phyloP scores from a whole-genome alignment of 2,113 vertebrate species.

The Heterotilapia buettikoferi region DNA sequence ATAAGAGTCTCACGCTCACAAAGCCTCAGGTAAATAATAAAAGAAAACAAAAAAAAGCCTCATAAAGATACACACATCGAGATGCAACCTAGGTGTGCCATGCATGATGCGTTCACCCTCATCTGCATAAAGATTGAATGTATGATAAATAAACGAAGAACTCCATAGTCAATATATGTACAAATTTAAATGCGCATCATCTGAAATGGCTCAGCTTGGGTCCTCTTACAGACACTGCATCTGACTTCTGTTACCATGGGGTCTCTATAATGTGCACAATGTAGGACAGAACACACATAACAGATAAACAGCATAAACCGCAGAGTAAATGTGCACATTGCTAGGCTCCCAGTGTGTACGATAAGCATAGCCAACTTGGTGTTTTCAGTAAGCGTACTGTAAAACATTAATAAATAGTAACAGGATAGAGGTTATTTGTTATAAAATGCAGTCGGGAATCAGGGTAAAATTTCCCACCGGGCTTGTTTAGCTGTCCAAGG shows the following conservation, averaged over 20 bases:
- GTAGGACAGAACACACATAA: background rate
- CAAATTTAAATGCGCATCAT: constrained; percentile 56
- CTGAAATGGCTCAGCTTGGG: constrained; percentile 53
- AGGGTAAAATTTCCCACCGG: constrained; percentile 33
- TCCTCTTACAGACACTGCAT: constrained; percentile 17
- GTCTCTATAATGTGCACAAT: constrained; percentile 49
- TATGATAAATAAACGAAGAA: constrained; percentile 58
- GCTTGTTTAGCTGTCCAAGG: constrained; percentile 24
- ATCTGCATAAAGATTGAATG: constrained; percentile 70
- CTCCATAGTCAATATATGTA: constrained; percentile 41
- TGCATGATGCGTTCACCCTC: constrained; percentile 48
- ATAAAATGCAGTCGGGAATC: background rate
- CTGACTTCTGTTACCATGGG: constrained; percentile 60
- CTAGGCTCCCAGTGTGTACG: background rate
- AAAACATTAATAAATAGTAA: constrained; percentile 26
- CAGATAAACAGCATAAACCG: background rate
- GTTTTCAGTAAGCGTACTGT: background rate
- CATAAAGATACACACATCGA: background rate
- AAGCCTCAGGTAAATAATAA: constrained; percentile 20
- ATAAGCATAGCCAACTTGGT: background rate
- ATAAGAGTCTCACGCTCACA: background rate
- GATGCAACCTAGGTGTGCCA: constrained; percentile 33
- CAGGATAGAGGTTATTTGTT: background rate
- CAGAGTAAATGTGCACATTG: background rate
- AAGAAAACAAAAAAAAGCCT: background rate